phyloP scores from a whole-genome alignment of 2,888 invertebrate species.

The Polia nebulosa region DNA sequence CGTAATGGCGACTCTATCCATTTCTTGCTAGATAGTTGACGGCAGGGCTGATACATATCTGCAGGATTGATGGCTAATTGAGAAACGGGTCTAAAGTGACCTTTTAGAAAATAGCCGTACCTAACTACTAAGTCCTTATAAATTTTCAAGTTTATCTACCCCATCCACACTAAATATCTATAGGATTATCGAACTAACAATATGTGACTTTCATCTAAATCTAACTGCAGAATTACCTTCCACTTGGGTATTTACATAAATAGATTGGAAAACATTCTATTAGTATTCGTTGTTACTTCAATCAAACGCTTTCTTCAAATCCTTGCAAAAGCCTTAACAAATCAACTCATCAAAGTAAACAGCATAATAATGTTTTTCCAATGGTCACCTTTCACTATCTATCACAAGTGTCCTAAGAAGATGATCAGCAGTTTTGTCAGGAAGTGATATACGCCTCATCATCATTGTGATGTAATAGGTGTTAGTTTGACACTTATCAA shows the following conservation, averaged over 20 bases:
- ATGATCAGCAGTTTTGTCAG: constrained; percentile 55
- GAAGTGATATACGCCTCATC: constrained; percentile 43
- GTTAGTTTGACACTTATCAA: constrained; percentile 24
- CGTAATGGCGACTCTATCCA: constrained; percentile 25
- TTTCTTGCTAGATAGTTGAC: constrained; percentile 30
- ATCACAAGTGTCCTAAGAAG: constrained; percentile 15
- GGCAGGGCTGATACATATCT: constrained; percentile 34
- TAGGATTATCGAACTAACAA: too few species aligned
- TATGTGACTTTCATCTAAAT: not conserved
- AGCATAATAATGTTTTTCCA: constrained; percentile 9
- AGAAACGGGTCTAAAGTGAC: constrained; percentile 10
- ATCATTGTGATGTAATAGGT: constrained; percentile 39
- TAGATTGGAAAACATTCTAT: not conserved
- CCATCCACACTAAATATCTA: too few species aligned
- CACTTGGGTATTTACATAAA: not conserved
- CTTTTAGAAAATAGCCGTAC: constrained; percentile 17
- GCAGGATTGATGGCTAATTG: constrained; percentile 32
- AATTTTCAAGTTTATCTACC: not conserved
- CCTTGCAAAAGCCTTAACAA: not conserved
- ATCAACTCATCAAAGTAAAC: constrained; percentile 13
- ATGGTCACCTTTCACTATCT: constrained; percentile 51
- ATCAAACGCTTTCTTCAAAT: not conserved
- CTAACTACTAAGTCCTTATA: not conserved
- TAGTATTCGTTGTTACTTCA: not conserved
- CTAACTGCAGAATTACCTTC: not conserved